Evolutionary conservation across 2,113 vertebrate species (phyloP), one percentile per base, ranked within the genome.

Genomic region (Petromus typicus): DNA sequence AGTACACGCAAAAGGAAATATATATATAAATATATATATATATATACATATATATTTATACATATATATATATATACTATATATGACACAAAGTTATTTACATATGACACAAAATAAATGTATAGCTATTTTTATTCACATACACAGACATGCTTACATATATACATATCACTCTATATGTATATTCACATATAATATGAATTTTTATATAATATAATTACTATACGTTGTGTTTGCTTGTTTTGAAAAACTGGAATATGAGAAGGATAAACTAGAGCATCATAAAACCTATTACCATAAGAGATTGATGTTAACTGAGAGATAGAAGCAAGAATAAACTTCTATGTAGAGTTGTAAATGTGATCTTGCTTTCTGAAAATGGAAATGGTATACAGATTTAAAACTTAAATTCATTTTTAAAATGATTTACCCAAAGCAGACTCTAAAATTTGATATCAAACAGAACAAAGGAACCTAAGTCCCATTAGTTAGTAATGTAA

Each of bases 381-480:
- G 18, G 56, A 67, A 82, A 78, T 67, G 25, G 71, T 73, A 85
- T 78, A 45, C 1, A 64, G 56, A 91, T 32, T 80, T 30, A 93
- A 85, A 92, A 84, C 57, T 91, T 90, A 86, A 90, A 89, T 91
- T 75, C 79, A 93, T 86, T 34, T 71, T 83, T 0, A 56, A 95
- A 90, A 89, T 32, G 5, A 40, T 20, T 91, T 83, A 43, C 22
- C 54, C 43, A 82, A 93, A 90, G 2, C 14, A 91, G 69, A 57
- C 18, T 83, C 57, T 84, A 67, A 95, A 82, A 84, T 80, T 12
- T 51, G 40, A 81, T 86, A 67, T 78, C 40, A 59, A 73, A 92
- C 20, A 64, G 75, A 95, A 80, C 4, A 93, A 91, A 91, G 69
- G 30, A 93, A 40, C 10, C n/a, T 93, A 73, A 89, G 12, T n/a